phyloP scores from a whole-genome alignment of 2,888 invertebrate species.

The Andrena fulva region DNA sequence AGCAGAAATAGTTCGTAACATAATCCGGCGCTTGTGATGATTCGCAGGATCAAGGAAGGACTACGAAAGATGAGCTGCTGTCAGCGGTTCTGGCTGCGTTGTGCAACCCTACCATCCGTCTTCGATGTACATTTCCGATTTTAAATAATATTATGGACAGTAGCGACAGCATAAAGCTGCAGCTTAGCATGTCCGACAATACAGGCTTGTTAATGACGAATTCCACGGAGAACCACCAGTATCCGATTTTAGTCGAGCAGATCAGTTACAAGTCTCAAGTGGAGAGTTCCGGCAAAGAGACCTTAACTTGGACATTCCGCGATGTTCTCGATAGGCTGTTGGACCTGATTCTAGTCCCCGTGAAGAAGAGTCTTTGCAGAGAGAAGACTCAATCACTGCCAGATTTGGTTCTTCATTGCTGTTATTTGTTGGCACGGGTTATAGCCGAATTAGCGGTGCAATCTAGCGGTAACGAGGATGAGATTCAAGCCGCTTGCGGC shows the following conservation, averaged over 20 bases:
- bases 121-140: conserved; percentile 91
- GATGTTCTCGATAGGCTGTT: conserved; percentile 94
- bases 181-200: conserved; percentile 89
- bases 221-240: conserved; percentile 89
- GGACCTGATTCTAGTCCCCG: conserved; percentile 93
- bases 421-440: conserved; percentile 92
- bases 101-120: conserved; percentile 91
- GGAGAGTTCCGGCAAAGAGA: conserved; percentile 80
- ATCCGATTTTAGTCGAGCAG: conserved; percentile 92
- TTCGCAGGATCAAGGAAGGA: conserved; percentile 83
- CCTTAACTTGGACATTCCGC: conserved; percentile 88
- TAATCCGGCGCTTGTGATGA: conserved; percentile 3
- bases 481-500: conserved; percentile 90
- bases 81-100: conserved; percentile 94
- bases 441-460: conserved; percentile 95
- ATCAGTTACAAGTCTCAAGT: conserved; percentile 90
- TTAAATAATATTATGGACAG: conserved; percentile 86
- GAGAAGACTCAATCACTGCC: conserved; percentile 87
- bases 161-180: conserved; percentile 85
- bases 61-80: conserved; percentile 88
- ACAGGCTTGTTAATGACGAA: conserved; percentile 89
- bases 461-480: conserved; percentile 91
- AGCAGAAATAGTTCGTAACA: not conserved
- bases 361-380: conserved; percentile 87
- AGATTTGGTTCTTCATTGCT: conserved; percentile 89